Conservation (phyloP, 2,113 vertebrate genomes). For the Peromyscus maniculatus region DNA sequence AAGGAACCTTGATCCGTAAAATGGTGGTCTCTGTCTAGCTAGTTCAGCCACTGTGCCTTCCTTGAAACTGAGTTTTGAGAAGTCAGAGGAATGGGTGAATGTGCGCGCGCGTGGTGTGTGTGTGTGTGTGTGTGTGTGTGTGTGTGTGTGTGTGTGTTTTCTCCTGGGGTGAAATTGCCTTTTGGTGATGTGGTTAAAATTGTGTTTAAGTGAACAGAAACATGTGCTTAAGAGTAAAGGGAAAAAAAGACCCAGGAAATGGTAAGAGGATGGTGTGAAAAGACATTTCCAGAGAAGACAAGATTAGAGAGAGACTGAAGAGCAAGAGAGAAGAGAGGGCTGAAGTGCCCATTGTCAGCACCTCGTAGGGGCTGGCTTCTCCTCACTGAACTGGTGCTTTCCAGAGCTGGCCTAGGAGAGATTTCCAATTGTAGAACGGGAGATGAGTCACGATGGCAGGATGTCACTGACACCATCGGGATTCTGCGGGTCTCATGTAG, state of each 20-base stretch:
- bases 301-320: neutral
- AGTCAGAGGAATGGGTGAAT: neutral
- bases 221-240: neutral
- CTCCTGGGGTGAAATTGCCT: neutral
- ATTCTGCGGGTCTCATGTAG: rapidly evolving
- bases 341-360: neutral
- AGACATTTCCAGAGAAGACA: neutral
- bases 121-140: no score
- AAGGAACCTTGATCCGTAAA: no score
- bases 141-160: neutral
- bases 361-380: neutral
- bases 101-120: no score
- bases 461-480: neutral
- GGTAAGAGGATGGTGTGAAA: neutral
- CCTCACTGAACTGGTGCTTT: neutral
- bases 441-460: neutral
- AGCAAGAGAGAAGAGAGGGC: neutral
- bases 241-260: neutral
- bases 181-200: neutral
- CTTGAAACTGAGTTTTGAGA: neutral
- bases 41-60: neutral
- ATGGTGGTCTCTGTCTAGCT: neutral
- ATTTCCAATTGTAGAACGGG: neutral
- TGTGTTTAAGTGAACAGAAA: neutral
- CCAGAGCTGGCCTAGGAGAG: neutral